Percentiles rank a stretch among this genome's conserved stretches.
Conservation (phyloP, 2,888 invertebrate species). For the Saturnia japonica region DNA sequence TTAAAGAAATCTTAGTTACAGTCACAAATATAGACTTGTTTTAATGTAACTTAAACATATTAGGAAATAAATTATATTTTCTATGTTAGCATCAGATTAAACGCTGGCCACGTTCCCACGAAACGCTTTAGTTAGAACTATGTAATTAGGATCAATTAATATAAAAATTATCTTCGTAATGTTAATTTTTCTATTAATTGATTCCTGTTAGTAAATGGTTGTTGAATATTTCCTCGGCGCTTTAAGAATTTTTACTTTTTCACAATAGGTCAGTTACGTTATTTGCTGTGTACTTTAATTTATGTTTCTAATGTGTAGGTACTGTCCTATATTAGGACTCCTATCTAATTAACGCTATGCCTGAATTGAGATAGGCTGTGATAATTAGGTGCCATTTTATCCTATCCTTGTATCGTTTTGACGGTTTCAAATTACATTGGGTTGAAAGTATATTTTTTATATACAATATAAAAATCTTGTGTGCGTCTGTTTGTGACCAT, state of each 20-base stretch:
- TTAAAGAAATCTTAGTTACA: background rate
- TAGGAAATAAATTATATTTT: background rate
- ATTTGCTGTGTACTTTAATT: no score
- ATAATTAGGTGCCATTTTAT: background rate
- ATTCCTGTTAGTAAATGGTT: constrained; percentile 7
- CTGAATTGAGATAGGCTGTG: background rate
- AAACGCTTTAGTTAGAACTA: constrained; percentile 15
- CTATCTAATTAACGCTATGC: background rate
- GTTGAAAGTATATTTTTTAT: no score
- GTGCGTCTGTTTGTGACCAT: no score
- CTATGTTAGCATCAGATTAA: background rate
- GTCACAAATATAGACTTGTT: background rate
- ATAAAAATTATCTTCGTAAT: constrained; percentile 14
- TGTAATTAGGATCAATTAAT: constrained; percentile 21
- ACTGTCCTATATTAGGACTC: no score
- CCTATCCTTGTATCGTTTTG: background rate
- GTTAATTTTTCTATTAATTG: constrained; percentile 10
- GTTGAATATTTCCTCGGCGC: background rate
- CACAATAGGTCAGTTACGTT: background rate
- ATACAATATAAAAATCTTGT: no score
- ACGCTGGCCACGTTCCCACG: constrained; percentile 19
- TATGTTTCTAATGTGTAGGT: no score
- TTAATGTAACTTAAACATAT: background rate
- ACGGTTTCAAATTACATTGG: background rate
- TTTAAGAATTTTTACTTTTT: background rate